Evolutionary conservation across 2,888 invertebrate genomes (phyloP).

Genomic region (Conus canariensis): DNA sequence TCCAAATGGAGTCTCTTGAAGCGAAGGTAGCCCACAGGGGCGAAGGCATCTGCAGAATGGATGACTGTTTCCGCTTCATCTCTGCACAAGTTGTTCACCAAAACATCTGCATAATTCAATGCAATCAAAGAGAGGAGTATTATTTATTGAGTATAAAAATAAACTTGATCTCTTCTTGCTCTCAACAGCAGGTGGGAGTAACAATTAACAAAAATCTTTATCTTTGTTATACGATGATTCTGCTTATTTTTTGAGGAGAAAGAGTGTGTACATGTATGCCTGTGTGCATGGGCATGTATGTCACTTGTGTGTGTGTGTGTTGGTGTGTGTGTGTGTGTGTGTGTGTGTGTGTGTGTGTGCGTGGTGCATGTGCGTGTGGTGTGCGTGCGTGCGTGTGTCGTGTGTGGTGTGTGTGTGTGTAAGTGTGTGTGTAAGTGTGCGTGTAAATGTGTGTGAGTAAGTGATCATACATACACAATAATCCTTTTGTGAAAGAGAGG

Average conservation of each 20-base stretch:
- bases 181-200: too few relatives aligned
- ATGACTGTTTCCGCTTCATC: constrained; percentile 87
- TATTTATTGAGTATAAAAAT: too few relatives aligned
- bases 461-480: constrained; percentile 87
- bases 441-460: background rate
- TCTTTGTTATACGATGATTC: too few relatives aligned
- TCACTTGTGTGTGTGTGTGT: background rate
- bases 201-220: too few relatives aligned
- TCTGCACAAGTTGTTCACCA: constrained; percentile 55
- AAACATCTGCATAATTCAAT: background rate
- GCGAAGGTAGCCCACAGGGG: constrained; percentile 96
- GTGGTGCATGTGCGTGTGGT: background rate
- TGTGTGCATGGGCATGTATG: background rate
- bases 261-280: background rate
- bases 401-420: background rate
- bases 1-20: constrained; percentile 90
- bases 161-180: too few relatives aligned
- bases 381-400: background rate
- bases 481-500: constrained; percentile 95
- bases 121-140: background rate
- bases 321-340: too few relatives aligned
- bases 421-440: background rate
- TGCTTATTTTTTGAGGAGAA: background rate
- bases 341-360: too few relatives aligned
- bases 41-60: constrained; percentile 94